Conservation (phyloP, 1,140 invertebrate species). For the Battus philenor region DNA sequence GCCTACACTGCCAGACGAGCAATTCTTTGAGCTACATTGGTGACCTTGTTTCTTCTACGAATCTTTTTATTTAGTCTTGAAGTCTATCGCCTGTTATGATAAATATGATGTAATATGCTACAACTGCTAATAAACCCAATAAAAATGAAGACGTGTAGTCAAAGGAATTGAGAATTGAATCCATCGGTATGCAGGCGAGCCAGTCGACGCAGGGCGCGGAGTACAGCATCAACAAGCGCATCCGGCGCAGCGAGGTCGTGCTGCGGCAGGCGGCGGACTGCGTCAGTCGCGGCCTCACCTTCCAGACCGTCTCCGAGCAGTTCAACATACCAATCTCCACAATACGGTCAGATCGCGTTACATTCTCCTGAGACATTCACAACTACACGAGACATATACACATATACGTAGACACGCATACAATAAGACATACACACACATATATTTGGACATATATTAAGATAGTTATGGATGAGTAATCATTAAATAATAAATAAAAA, state of each 20-base stretch:
- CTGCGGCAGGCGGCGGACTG: slow-evolving; percentile 86
- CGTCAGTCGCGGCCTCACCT: slow-evolving; percentile 86
- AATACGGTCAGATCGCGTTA: slow-evolving; percentile 75
- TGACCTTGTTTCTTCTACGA: no score
- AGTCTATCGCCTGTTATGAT: no score
- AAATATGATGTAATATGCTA: no score
- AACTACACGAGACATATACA: neutral
- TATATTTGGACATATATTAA: neutral
- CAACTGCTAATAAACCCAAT: no score
- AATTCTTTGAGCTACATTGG: no score
- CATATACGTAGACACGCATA: no score
- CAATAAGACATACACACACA: neutral
- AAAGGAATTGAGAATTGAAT: no score
- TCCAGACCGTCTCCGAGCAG: slow-evolving; percentile 88
- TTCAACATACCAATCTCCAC: slow-evolving; percentile 91
- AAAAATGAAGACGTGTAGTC: no score
- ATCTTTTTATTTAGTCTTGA: no score
- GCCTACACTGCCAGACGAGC: no score
- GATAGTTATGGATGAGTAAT: no score
- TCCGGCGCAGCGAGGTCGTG: slow-evolving; percentile 80
- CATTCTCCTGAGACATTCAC: neutral
- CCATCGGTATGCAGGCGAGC: slow-evolving; percentile 7
- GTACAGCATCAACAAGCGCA: slow-evolving; percentile 51
- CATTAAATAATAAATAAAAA: no score
- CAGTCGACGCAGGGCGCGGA: slow-evolving; percentile 28